phyloP scores from a whole-genome alignment of 1,140 invertebrate genomes.

The Lordiphosa mommai region DNA sequence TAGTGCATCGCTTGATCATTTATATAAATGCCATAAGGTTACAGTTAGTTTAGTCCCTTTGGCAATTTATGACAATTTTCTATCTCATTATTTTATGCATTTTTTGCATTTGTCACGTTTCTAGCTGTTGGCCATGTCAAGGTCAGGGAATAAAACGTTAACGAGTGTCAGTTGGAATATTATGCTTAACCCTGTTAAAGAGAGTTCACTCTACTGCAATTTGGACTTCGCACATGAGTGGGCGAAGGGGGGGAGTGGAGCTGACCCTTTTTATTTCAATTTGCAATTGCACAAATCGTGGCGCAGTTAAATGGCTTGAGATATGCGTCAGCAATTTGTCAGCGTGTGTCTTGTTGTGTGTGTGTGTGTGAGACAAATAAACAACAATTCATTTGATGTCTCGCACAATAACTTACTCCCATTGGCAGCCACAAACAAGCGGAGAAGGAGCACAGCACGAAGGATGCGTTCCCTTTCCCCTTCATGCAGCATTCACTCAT shows the following conservation, averaged over 20 bases:
- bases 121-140: slow-evolving; percentile 4
- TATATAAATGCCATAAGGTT: too few species aligned
- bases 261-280: slow-evolving; percentile 61
- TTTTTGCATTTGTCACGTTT: slow-evolving; percentile 24
- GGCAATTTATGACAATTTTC: background rate
- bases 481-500: slow-evolving; percentile 60
- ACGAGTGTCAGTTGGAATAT: slow-evolving; percentile 32
- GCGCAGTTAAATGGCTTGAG: slow-evolving; percentile 53
- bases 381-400: slow-evolving; percentile 69
- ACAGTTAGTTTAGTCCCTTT: too few species aligned
- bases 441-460: background rate
- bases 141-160: slow-evolving; percentile 11
- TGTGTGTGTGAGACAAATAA: slow-evolving; percentile 52
- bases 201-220: too few species aligned
- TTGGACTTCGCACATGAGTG: background rate
- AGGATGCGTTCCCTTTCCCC: background rate
- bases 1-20: too few species aligned
- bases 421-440: slow-evolving; percentile 4
- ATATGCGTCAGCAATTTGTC: slow-evolving; percentile 50
- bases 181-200: background rate
- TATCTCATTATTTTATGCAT: background rate
- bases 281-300: slow-evolving; percentile 58
- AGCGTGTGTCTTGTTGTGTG: slow-evolving; percentile 15
- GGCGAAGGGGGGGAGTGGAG: background rate
- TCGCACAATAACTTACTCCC: slow-evolving; percentile 32